These are phyloP conservation scores for Pteropus alecto DNA, from an alignment of 2,113 vertebrate species.

Conservation along the genomic window DNA sequence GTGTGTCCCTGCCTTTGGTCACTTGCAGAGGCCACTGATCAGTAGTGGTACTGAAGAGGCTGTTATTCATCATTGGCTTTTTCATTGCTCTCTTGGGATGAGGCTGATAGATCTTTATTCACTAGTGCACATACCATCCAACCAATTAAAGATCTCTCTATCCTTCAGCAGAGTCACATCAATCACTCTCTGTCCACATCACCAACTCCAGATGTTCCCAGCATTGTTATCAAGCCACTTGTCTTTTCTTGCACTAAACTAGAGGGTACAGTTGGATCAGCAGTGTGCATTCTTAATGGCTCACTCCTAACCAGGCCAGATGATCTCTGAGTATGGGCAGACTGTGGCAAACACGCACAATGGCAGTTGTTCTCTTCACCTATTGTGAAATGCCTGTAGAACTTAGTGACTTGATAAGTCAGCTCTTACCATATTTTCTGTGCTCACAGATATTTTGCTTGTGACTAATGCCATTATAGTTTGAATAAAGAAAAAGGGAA, in stretches of 20 bases:
- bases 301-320: background rate
- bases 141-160: slow-evolving; percentile 49
- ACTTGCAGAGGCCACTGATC: background rate
- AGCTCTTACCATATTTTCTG: background rate
- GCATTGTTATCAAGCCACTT: slow-evolving; percentile 32
- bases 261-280: background rate
- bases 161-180: slow-evolving; percentile 20
- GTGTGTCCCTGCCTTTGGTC: background rate
- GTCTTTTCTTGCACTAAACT: background rate
- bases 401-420: background rate
- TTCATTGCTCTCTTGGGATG: slow-evolving; percentile 33
- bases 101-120: slow-evolving; percentile 29
- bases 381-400: background rate
- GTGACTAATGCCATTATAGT: background rate
- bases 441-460: background rate
- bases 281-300: background rate
- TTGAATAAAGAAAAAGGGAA: background rate
- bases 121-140: background rate
- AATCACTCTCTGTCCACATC: slow-evolving; percentile 11
- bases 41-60: background rate
- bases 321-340: background rate
- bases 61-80: slow-evolving; percentile 16
- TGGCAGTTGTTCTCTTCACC: background rate
- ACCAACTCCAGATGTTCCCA: slow-evolving; percentile 29
- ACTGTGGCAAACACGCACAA: background rate